Evolutionary conservation across 2,888 invertebrate species (phyloP).

Genomic region (Nipponacmea schrenckii): DNA sequence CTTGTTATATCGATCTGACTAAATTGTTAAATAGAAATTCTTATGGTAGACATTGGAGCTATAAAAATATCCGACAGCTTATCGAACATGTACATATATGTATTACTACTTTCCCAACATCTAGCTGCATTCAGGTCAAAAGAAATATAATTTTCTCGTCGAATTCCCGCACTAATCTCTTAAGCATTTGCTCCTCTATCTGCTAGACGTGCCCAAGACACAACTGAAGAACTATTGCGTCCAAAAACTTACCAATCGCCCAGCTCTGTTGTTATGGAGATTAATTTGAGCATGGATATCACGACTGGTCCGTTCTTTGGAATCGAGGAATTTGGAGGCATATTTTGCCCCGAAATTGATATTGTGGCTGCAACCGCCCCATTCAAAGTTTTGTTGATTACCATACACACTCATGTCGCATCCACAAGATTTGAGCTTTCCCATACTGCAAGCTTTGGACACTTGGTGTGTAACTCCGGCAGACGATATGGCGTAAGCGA

Average conservation of each 20-base stretch:
- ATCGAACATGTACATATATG: too few relatives aligned
- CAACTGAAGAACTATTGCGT: too few relatives aligned
- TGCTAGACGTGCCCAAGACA: too few relatives aligned
- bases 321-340: slow-evolving; percentile 87
- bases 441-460: slow-evolving; percentile 92
- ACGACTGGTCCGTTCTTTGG: slow-evolving; percentile 80
- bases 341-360: slow-evolving; percentile 82
- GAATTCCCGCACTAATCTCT: too few relatives aligned
- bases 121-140: too few relatives aligned
- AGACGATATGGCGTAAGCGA: slow-evolving; percentile 95
- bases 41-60: too few relatives aligned
- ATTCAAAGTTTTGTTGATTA: slow-evolving; percentile 72
- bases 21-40: too few relatives aligned
- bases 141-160: too few relatives aligned
- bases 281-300: slow-evolving; percentile 64
- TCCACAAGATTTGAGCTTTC: slow-evolving; percentile 84
- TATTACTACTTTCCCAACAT: too few relatives aligned
- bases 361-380: slow-evolving; percentile 92
- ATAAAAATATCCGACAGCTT: too few relatives aligned
- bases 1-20: too few relatives aligned
- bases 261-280: slow-evolving; percentile 66
- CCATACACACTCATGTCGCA: slow-evolving; percentile 71
- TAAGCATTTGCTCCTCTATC: too few relatives aligned
- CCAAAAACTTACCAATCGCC: slow-evolving; percentile 59
- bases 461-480: slow-evolving; percentile 95